These are phyloP conservation scores for Falco concolor DNA, from an alignment of 2,797 vertebrate species.

Conservation along the genomic window DNA sequence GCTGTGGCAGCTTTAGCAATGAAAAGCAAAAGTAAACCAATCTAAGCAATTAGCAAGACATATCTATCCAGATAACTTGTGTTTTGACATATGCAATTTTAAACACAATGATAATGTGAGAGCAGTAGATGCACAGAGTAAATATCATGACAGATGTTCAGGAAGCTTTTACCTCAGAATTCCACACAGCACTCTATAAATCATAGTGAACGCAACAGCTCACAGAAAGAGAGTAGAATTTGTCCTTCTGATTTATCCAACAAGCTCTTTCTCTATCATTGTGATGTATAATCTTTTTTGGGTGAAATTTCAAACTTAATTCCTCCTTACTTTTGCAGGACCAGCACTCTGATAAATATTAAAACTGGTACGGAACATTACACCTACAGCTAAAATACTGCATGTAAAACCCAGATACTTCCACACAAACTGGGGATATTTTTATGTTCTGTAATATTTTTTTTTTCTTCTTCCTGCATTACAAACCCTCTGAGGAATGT, in stretches of 20 bases:
- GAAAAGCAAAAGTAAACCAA: neutral
- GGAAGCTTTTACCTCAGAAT: neutral
- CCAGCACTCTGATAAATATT: neutral
- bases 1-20: neutral
- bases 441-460: neutral
- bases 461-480: neutral
- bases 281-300: neutral
- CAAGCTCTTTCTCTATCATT: neutral
- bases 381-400: neutral
- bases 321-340: neutral
- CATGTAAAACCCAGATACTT: conserved; percentile 9
- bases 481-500: conserved; percentile 30
- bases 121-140: neutral
- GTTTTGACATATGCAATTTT: neutral
- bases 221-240: neutral
- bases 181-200: neutral
- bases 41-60: neutral
- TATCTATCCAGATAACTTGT: neutral
- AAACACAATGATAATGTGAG: neutral
- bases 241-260: neutral
- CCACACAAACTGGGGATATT: neutral
- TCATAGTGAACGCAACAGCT: neutral
- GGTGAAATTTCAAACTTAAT: neutral
- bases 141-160: neutral
- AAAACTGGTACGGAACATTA: neutral